Percentiles rank a stretch among this genome's conserved stretches.
These are phyloP conservation scores for Corydoras maculifer DNA, from an alignment of 2,113 vertebrate species.

Conservation along the genomic window DNA sequence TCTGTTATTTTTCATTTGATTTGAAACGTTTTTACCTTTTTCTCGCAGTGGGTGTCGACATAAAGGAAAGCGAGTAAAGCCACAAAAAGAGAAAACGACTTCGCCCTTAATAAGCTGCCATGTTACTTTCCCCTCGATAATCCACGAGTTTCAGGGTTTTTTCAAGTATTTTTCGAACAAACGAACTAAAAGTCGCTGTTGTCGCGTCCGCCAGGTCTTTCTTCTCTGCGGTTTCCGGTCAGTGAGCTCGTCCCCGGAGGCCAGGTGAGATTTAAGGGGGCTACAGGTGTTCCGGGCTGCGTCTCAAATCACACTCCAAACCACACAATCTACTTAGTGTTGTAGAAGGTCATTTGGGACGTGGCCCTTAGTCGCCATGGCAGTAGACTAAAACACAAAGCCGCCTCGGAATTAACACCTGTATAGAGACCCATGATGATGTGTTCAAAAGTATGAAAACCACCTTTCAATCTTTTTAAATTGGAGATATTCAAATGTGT, in stretches of 20 bases:
- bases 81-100: not conserved
- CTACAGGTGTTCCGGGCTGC: not conserved
- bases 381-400: no score
- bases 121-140: constrained; percentile 20
- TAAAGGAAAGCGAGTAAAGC: constrained; percentile 14
- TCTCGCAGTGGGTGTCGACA: constrained; percentile 2
- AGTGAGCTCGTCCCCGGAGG: constrained; percentile 13
- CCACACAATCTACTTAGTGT: not conserved
- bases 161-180: constrained; percentile 13
- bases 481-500: no score
- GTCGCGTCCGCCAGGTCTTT: not conserved
- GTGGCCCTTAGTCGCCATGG: no score
- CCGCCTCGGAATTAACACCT: not conserved
- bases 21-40: constrained; percentile 11
- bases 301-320: not conserved
- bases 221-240: constrained; percentile 39
- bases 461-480: no score
- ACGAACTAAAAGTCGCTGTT: not conserved
- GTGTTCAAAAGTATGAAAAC: no score
- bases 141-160: not conserved
- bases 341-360: no score
- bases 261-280: constrained; percentile 10
- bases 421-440: no score
- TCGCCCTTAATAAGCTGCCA: constrained; percentile 26
- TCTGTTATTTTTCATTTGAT: no score